These are phyloP conservation scores for Sebastiscus tertius DNA, from an alignment of 2,797 vertebrate genomes.

Conservation along the genomic window DNA sequence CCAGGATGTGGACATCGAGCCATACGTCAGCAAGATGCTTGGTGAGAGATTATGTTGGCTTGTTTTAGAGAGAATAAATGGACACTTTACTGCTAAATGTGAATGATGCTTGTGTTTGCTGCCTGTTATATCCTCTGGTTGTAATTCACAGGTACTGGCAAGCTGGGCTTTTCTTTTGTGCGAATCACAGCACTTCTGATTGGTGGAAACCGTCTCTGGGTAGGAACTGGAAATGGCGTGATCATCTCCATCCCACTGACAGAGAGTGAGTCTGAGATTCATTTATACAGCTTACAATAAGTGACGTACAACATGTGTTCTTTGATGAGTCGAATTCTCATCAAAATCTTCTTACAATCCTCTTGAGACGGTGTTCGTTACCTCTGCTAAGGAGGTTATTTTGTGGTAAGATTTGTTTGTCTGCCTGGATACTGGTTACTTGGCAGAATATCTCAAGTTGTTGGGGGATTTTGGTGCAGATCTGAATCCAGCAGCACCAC, in stretches of 20 bases:
- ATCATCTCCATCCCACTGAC: slow-evolving; percentile 98
- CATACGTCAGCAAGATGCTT: slow-evolving; percentile 99
- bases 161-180: slow-evolving; percentile 97
- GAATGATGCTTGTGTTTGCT: not conserved
- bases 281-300: not conserved
- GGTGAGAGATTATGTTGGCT: slow-evolving; percentile 80
- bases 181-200: slow-evolving; percentile 97
- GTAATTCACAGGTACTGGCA: slow-evolving; percentile 89
- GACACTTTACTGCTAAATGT: not conserved
- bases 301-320: no score
- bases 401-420: not conserved
- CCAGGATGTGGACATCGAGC: slow-evolving; percentile 98
- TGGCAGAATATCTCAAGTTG: not conserved
- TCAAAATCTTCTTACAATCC: not conserved
- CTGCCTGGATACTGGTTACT: not conserved
- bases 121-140: not conserved
- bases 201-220: slow-evolving; percentile 97
- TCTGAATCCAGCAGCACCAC: not conserved
- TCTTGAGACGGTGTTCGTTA: not conserved
- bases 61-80: not conserved
- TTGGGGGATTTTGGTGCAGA: not conserved
- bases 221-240: slow-evolving; percentile 96
- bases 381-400: not conserved
- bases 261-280: slow-evolving; percentile 88
- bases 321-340: not conserved